phyloP scores from a whole-genome alignment of 2,888 invertebrate genomes.

The Hydroisotoma schaefferi region DNA sequence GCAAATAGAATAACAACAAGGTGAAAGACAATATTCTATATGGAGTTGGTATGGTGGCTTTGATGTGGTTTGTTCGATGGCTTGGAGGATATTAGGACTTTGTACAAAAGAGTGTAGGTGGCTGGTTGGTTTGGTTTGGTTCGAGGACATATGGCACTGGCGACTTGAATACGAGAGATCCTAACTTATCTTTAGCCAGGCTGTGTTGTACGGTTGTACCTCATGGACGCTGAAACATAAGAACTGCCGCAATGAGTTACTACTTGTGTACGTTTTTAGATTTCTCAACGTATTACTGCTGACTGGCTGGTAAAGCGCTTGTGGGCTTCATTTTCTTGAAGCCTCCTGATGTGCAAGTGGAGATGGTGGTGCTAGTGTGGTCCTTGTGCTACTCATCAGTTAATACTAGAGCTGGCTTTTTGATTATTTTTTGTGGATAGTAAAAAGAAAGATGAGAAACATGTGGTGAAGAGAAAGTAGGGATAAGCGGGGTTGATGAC shows the following conservation, averaged over 20 bases:
- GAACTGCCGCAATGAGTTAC: constrained; percentile 1
- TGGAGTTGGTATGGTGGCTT: constrained; percentile 1
- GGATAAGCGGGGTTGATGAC: constrained; percentile 13
- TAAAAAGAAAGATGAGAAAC: not conserved
- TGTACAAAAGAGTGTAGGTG: not conserved
- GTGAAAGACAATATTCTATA: constrained; percentile 9
- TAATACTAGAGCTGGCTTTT: too few species aligned
- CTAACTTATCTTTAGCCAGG: too few species aligned
- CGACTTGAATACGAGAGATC: not conserved
- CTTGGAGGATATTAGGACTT: not conserved
- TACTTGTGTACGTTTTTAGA: too few species aligned
- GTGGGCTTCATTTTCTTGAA: too few species aligned
- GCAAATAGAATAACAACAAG: constrained; percentile 10
- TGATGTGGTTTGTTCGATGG: constrained; percentile 5
- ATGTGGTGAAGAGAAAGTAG: not conserved
- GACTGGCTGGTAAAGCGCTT: too few species aligned
- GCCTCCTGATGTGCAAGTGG: too few species aligned
- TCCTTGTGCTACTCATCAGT: too few species aligned
- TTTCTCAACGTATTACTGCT: too few species aligned
- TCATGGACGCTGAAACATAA: not conserved
- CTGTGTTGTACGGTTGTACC: too few species aligned
- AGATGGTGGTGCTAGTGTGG: too few species aligned
- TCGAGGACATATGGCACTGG: constrained; percentile 3
- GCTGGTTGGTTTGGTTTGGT: not conserved
- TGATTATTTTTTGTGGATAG: too few species aligned